Conservation (phyloP, 2,113 vertebrate species). For the Arvicanthis niloticus region DNA sequence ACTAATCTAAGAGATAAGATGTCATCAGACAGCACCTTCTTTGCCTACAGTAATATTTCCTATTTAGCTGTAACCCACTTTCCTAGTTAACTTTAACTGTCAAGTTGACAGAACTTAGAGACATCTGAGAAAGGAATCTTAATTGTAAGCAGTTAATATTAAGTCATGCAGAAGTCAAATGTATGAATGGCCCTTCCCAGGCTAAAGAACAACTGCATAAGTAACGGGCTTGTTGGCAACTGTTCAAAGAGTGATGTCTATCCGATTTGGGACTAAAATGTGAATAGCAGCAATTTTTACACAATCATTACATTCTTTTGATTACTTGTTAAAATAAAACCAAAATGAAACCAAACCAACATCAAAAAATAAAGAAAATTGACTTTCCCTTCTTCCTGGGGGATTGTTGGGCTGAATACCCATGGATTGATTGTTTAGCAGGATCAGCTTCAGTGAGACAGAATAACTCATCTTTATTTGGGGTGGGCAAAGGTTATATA, state of each 20-base stretch:
- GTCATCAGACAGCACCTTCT: background rate
- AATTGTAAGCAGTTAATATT: conserved; percentile 58
- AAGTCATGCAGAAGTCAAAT: conserved; percentile 50
- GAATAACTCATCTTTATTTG: too few relatives aligned
- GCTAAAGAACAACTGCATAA: conserved; percentile 64
- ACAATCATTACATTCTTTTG: conserved; percentile 67
- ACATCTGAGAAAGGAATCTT: background rate
- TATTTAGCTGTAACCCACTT: too few relatives aligned
- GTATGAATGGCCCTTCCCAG: conserved; percentile 47
- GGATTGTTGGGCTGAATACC: too few relatives aligned
- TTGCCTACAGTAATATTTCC: background rate
- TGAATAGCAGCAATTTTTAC: conserved; percentile 66
- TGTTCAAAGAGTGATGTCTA: conserved; percentile 45
- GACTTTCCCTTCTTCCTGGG: too few relatives aligned
- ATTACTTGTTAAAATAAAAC: conserved; percentile 26
- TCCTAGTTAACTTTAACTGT: background rate
- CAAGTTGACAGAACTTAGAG: background rate
- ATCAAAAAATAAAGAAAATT: conserved; percentile 19
- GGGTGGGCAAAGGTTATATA: too few relatives aligned
- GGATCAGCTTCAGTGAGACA: too few relatives aligned
- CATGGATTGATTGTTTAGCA: too few relatives aligned
- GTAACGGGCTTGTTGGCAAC: conserved; percentile 64
- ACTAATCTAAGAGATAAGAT: background rate
- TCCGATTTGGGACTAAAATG: conserved; percentile 63
- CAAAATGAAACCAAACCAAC: background rate